Conservation (phyloP, 92 coral and sea anemone genomes). For the Epizoanthus rinbou region DNA sequence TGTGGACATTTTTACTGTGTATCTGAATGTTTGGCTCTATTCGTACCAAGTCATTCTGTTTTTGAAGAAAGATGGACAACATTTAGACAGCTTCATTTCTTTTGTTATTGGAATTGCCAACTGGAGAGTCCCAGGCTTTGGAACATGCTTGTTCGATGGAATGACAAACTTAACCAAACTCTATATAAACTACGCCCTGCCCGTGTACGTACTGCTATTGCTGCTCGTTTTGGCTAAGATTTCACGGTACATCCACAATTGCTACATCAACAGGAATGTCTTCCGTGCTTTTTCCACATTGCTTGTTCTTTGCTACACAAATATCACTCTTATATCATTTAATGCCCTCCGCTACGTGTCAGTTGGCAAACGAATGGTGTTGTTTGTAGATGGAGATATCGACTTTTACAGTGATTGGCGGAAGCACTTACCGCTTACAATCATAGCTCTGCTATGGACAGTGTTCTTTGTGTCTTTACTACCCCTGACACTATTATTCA, state of each 20-base stretch:
- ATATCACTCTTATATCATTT: conserved; percentile 76
- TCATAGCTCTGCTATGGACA: conserved; percentile 67
- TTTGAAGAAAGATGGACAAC: conserved; percentile 63
- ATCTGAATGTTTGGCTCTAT: conserved; percentile 85
- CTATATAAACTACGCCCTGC: conserved; percentile 68
- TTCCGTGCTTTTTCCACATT: conserved; percentile 77
- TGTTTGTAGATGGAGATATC: conserved; percentile 74
- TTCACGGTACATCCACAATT: conserved; percentile 67
- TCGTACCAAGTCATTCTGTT: conserved; percentile 79
- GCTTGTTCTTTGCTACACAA: conserved; percentile 79
- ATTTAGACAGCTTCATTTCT: conserved; percentile 65
- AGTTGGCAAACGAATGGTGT: conserved; percentile 67
- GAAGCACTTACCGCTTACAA: conserved; percentile 75
- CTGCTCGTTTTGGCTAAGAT: conserved; percentile 67
- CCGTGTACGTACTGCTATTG: conserved; percentile 68
- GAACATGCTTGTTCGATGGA: conserved; percentile 66
- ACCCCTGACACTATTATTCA: conserved; percentile 75
- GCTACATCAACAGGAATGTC: conserved; percentile 80
- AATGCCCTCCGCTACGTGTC: conserved; percentile 69
- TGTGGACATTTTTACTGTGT: conserved; percentile 82
- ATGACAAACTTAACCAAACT: conserved; percentile 80
- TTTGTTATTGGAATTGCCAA: conserved; percentile 80
- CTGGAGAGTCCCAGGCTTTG: conserved; percentile 53
- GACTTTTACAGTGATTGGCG: conserved; percentile 64
- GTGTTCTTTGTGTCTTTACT: conserved; percentile 65